phyloP scores from a whole-genome alignment of 2,797 vertebrate genomes.

The Pipistrellus pygmaeus region DNA sequence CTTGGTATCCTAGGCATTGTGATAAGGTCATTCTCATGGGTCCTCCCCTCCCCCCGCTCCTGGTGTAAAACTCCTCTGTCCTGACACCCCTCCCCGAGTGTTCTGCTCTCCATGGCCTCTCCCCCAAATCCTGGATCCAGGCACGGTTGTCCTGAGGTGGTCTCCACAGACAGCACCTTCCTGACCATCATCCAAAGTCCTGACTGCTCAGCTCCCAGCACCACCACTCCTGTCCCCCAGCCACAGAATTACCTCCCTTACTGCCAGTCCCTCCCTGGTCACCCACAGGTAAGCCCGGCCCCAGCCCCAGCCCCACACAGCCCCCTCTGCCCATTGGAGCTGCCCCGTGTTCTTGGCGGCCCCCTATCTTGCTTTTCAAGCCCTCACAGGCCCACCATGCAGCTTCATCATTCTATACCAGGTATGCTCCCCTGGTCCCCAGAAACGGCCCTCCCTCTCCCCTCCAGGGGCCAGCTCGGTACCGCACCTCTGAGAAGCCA shows the following conservation, averaged over 20 bases:
- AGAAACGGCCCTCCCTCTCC: neutral
- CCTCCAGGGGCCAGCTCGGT: neutral
- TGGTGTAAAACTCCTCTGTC: too few species aligned
- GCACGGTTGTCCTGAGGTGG: neutral
- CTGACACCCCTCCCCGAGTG: neutral
- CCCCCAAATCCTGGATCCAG: neutral
- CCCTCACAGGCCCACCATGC: neutral
- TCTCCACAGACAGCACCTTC: neutral
- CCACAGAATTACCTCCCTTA: neutral
- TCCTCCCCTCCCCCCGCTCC: neutral
- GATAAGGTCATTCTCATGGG: neutral
- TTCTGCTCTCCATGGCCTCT: neutral
- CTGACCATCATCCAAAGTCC: neutral
- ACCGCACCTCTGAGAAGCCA: neutral
- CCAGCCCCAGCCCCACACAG: neutral
- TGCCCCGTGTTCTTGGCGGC: neutral
- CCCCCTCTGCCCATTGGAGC: neutral
- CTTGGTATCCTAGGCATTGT: neutral
- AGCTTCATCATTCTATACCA: neutral
- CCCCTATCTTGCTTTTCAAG: neutral
- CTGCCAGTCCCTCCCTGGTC: neutral
- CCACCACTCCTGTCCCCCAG: neutral
- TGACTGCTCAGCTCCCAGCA: neutral
- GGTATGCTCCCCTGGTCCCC: neutral
- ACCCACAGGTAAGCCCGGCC: neutral